These are phyloP conservation scores for Copidosoma floridanum DNA, from an alignment of 1,140 invertebrate genomes.

Conservation along the genomic window DNA sequence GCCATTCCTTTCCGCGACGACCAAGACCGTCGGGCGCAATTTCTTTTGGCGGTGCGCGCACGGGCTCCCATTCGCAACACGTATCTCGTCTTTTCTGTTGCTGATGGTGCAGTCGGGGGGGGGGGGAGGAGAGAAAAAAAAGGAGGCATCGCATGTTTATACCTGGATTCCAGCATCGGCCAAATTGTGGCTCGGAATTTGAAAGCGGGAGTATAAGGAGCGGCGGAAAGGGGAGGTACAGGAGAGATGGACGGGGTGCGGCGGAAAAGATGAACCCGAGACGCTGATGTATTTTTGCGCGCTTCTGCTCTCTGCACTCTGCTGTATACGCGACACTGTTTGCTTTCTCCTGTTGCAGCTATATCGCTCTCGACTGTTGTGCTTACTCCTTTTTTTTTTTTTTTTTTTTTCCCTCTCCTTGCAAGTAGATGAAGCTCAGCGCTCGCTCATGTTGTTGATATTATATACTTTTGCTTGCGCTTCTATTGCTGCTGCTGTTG, in stretches of 20 bases:
- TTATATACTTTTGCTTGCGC: no score
- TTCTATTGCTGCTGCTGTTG: no score
- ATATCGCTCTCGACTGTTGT: no score
- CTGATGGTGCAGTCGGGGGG: neutral
- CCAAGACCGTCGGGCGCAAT: no score
- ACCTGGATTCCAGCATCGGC: neutral
- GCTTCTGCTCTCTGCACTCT: neutral
- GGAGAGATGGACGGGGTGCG: conserved; percentile 20
- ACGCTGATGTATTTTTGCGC: conserved; percentile 12
- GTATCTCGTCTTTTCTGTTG: conserved; percentile 23
- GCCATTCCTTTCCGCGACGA: neutral
- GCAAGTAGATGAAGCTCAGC: no score
- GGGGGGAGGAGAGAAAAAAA: no score
- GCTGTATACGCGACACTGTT: conserved; percentile 9
- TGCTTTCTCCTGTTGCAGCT: neutral
- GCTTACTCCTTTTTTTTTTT: conserved; percentile 1
- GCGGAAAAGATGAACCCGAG: neutral
- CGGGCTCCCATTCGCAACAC: conserved; percentile 21
- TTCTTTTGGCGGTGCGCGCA: neutral
- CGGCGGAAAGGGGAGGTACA: neutral
- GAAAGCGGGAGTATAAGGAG: no score
- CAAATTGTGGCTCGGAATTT: conserved; percentile 16
- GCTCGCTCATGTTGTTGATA: no score
- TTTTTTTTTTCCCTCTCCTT: no score
- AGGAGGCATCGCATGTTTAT: neutral